phyloP scores from a whole-genome alignment of 2,888 invertebrate species.

The Encarsia formosa region DNA sequence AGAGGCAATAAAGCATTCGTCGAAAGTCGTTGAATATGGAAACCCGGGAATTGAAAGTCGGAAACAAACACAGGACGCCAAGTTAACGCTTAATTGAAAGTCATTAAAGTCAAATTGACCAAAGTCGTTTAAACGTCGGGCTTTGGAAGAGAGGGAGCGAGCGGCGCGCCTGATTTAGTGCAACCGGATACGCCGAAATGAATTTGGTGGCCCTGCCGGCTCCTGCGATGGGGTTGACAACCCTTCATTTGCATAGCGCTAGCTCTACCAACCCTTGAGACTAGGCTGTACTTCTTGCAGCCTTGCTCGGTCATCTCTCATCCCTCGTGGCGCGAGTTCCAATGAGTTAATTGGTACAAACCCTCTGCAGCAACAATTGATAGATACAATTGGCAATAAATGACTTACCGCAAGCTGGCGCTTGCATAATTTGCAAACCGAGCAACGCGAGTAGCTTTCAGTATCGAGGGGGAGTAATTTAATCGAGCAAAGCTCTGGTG shows the following conservation, averaged over 20 bases:
- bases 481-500: conserved; percentile 14
- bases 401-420: conserved; percentile 16
- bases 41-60: conserved; percentile 6
- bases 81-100: conserved; percentile 28
- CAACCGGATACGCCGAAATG: conserved; percentile 37
- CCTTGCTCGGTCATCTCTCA: conserved; percentile 7
- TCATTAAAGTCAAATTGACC: conserved; percentile 28
- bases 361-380: conserved; percentile 25
- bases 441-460: too few relatives aligned
- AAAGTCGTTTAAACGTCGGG: conserved; percentile 15
- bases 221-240: conserved; percentile 32
- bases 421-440: conserved; percentile 20
- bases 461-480: conserved; percentile 7
- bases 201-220: conserved; percentile 23
- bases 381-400: conserved; percentile 26
- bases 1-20: too few relatives aligned
- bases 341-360: conserved; percentile 26
- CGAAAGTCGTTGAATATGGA: conserved; percentile 19
- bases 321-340: conserved; percentile 20
- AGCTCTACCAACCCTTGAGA: conserved; percentile 18
- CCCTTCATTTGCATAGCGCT: conserved; percentile 34
- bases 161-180: conserved; percentile 32
- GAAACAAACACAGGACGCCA: conserved; percentile 11
- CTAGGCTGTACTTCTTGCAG: conserved; percentile 26
- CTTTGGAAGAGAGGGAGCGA: background rate